Conservation (phyloP, 1,140 invertebrate species). For the Platyscapa corneri region DNA sequence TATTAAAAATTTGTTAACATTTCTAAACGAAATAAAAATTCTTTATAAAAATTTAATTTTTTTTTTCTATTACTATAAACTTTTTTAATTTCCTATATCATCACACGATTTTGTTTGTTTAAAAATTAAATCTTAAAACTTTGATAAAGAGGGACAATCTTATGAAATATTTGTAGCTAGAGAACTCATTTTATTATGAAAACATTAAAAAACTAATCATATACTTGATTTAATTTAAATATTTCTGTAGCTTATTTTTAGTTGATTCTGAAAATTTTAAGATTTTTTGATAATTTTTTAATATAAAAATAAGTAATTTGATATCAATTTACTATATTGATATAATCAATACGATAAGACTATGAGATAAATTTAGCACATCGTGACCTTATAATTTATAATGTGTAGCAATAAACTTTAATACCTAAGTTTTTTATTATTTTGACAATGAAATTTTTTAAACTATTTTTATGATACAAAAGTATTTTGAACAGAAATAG, state of each 20-base stretch:
- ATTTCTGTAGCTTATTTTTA: neutral
- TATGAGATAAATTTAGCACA: slow-evolving; percentile 30
- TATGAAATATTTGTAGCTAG: neutral
- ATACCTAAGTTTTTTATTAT: neutral
- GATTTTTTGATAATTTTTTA: neutral
- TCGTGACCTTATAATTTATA: slow-evolving; percentile 10
- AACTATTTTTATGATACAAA: too few relatives aligned
- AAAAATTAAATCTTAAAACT: neutral
- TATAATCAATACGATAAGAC: slow-evolving; percentile 42
- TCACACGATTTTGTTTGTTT: neutral
- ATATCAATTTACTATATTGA: neutral
- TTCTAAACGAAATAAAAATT: too few relatives aligned
- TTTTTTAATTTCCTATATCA: too few relatives aligned
- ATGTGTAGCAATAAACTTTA: neutral
- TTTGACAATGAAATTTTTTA: neutral
- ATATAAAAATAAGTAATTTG: neutral
- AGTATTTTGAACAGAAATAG: too few relatives aligned
- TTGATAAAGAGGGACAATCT: neutral
- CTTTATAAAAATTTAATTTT: too few relatives aligned
- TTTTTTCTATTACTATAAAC: too few relatives aligned
- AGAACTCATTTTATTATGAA: neutral
- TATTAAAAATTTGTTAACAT: too few relatives aligned
- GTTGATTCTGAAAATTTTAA: neutral
- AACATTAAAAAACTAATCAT: neutral
- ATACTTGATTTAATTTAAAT: neutral